These are phyloP conservation scores for Cerceris rybyensis DNA, from an alignment of 2,888 invertebrate genomes.

Conservation along the genomic window DNA sequence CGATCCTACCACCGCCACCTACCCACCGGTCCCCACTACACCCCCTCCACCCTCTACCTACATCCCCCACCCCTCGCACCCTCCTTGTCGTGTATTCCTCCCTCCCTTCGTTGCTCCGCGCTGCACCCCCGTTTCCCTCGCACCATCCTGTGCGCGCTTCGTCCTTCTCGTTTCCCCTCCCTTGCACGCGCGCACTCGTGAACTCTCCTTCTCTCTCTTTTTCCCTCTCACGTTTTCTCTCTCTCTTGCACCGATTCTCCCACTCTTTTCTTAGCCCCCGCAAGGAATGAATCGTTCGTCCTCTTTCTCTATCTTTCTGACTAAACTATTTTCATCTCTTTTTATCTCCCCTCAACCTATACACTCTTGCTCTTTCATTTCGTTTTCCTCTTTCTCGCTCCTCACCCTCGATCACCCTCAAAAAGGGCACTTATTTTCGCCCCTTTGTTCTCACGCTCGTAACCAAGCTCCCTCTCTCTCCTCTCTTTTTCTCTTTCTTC, in stretches of 20 bases:
- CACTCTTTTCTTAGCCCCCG: slow-evolving; percentile 50
- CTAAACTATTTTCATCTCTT: slow-evolving; percentile 15
- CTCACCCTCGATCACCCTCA: slow-evolving; percentile 67
- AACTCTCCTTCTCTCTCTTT: slow-evolving; percentile 33
- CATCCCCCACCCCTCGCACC: slow-evolving; percentile 54
- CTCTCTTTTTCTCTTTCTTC: slow-evolving; percentile 49
- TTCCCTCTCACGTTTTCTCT: slow-evolving; percentile 19
- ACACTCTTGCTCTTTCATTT: slow-evolving; percentile 23
- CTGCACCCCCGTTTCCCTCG: slow-evolving; percentile 42
- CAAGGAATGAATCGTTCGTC: slow-evolving; percentile 51
- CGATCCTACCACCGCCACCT: slow-evolving; percentile 68
- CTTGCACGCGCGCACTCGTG: slow-evolving; percentile 28
- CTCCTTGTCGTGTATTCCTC: slow-evolving; percentile 46
- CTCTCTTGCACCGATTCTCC: slow-evolving; percentile 36
- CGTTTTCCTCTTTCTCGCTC: slow-evolving; percentile 53
- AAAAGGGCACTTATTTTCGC: slow-evolving; percentile 73
- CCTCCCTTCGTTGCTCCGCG: slow-evolving; percentile 44
- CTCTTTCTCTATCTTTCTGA: slow-evolving; percentile 35
- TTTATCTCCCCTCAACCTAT: slow-evolving; percentile 45
- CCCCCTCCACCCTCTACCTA: slow-evolving; percentile 43
- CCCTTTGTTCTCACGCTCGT: slow-evolving; percentile 74
- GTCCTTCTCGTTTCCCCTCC: slow-evolving; percentile 44
- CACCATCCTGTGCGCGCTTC: slow-evolving; percentile 52
- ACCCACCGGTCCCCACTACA: slow-evolving; percentile 45
- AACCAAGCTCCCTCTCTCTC: slow-evolving; percentile 42